Percentiles rank a stretch among this genome's conserved stretches.
phyloP scores from a whole-genome alignment of 2,888 invertebrate species.

The Ptilodon capucinus region DNA sequence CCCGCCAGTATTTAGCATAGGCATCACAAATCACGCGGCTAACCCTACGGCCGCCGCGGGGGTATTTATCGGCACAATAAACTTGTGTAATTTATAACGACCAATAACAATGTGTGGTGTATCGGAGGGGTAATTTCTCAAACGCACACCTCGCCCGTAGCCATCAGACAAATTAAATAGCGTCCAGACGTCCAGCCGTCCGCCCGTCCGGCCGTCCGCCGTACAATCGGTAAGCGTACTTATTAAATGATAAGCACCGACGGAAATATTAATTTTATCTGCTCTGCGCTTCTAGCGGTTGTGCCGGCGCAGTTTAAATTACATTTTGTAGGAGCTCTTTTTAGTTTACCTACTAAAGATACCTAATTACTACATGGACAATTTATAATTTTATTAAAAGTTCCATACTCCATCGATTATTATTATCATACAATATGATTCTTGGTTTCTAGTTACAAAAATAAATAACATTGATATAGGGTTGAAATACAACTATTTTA shows the following conservation, averaged over 20 bases:
- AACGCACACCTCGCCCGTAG: constrained; percentile 67
- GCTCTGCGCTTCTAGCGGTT: not conserved
- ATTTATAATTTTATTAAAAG: too few relatives aligned
- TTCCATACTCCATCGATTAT: too few relatives aligned
- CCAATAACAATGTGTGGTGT: constrained; percentile 70
- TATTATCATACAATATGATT: too few relatives aligned
- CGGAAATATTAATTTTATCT: constrained; percentile 30
- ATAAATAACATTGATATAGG: too few relatives aligned
- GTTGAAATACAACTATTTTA: too few relatives aligned
- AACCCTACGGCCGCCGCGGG: constrained; percentile 42
- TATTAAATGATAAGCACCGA: constrained; percentile 50
- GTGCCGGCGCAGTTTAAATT: not conserved
- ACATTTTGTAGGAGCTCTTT: too few relatives aligned
- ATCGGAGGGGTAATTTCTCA: constrained; percentile 74
- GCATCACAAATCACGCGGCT: constrained; percentile 35
- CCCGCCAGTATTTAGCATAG: constrained; percentile 40
- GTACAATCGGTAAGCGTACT: constrained; percentile 43
- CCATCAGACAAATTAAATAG: constrained; percentile 57
- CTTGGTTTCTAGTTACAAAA: too few relatives aligned
- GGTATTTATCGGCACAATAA: constrained; percentile 62
- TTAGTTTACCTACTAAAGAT: too few relatives aligned
- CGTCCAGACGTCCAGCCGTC: constrained; percentile 13
- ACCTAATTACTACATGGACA: too few relatives aligned
- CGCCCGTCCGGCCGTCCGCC: constrained; percentile 15
- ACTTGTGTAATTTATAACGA: constrained; percentile 69